Conservation (phyloP, 2,888 invertebrate species). For the Dilophus febrilis region DNA sequence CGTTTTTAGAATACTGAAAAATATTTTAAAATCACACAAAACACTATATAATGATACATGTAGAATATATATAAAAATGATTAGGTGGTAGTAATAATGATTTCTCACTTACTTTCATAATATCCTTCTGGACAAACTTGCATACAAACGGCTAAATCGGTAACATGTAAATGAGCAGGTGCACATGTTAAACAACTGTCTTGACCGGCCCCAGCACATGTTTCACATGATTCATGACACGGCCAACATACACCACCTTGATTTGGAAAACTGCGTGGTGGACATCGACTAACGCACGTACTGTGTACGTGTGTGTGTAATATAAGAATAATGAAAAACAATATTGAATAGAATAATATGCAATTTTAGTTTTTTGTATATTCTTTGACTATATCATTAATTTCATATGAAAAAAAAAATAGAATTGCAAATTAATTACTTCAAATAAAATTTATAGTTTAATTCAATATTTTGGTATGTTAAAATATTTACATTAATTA, state of each 20-base stretch:
- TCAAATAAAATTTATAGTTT: too few relatives aligned
- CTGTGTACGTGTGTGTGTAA: conserved; percentile 33
- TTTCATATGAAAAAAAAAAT: too few relatives aligned
- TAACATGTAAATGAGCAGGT: conserved; percentile 64
- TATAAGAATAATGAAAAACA: conserved; percentile 1
- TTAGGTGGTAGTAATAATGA: too few relatives aligned
- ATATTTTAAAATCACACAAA: too few relatives aligned
- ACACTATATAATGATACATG: too few relatives aligned
- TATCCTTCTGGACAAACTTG: conserved; percentile 83
- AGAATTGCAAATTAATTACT: too few relatives aligned
- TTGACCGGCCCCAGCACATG: conserved; percentile 74
- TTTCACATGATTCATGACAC: conserved; percentile 79
- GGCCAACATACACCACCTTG: conserved; percentile 67
- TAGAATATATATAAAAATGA: too few relatives aligned
- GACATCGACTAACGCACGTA: conserved; percentile 70
- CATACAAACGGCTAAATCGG: conserved; percentile 70
- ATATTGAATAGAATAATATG: neutral
- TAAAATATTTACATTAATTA: too few relatives aligned
- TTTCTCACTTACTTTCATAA: conserved; percentile 62
- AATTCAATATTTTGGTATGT: too few relatives aligned
- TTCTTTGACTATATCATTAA: too few relatives aligned
- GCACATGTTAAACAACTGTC: conserved; percentile 75
- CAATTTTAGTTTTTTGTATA: too few relatives aligned
- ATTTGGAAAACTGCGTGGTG: conserved; percentile 67
- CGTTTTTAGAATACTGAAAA: too few relatives aligned